Conservation (phyloP, 2,888 invertebrate genomes). For the Chydorus sphaericus region DNA sequence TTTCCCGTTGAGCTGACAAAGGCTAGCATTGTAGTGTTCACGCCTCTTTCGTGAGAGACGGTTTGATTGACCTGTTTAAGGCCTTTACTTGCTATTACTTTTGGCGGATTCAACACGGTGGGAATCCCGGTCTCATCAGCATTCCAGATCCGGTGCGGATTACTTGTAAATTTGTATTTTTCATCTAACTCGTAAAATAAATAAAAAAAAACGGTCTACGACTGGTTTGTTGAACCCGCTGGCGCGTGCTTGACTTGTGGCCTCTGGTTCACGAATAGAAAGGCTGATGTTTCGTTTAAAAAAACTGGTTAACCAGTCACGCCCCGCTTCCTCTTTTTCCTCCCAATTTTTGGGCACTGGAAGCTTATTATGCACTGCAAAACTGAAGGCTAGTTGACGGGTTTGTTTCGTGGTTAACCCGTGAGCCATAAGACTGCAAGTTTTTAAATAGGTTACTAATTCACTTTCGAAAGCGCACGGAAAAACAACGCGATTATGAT, state of each 20-base stretch:
- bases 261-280: conserved; percentile 7
- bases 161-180: neutral
- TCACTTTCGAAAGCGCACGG: conserved; percentile 5
- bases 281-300: conserved; percentile 2
- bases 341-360: neutral
- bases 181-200: too few relatives aligned
- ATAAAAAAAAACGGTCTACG: too few relatives aligned
- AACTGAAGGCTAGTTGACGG: neutral
- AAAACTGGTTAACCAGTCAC: conserved; percentile 10
- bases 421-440: conserved; percentile 6
- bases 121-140: conserved; percentile 10
- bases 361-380: neutral
- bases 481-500: too few relatives aligned
- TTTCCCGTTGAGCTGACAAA: neutral
- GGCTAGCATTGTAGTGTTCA: conserved; percentile 5
- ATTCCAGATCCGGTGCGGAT: conserved; percentile 5
- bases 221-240: conserved; percentile 4
- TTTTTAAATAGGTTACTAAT: conserved; percentile 6
- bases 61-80: conserved; percentile 9
- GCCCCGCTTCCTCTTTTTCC: conserved; percentile 2
- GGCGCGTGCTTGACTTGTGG: conserved; percentile 12
- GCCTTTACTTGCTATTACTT: conserved; percentile 8
- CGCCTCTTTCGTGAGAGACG: conserved; percentile 11
- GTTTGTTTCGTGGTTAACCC: neutral
- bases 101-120: conserved; percentile 6